These are phyloP conservation scores for Hymenopus coronatus DNA, from an alignment of 2,888 invertebrate species.

Conservation along the genomic window DNA sequence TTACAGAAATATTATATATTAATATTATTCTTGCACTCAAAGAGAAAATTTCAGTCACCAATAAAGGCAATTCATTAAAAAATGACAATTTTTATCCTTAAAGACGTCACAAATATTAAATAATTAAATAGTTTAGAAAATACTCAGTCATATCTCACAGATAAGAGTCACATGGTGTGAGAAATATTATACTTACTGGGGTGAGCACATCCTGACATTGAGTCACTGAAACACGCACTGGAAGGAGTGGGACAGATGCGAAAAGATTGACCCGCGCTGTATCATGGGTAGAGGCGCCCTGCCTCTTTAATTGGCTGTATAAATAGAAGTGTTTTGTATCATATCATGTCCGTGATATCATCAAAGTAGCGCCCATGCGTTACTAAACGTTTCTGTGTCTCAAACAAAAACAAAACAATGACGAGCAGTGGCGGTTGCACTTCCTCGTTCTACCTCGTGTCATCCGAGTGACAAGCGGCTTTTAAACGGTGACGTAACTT, in stretches of 20 bases:
- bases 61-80: too few relatives aligned
- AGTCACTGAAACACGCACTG: background rate
- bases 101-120: too few relatives aligned
- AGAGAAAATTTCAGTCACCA: too few relatives aligned
- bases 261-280: conserved; percentile 10
- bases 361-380: background rate
- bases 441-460: too few relatives aligned
- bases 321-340: background rate
- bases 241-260: background rate
- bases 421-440: background rate
- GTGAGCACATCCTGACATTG: background rate
- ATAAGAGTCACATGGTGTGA: too few relatives aligned
- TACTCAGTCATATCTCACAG: too few relatives aligned
- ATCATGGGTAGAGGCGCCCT: background rate
- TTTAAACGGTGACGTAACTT: too few relatives aligned
- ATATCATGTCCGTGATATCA: background rate
- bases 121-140: too few relatives aligned
- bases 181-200: background rate
- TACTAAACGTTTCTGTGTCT: background rate
- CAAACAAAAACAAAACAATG: background rate
- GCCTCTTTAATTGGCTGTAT: background rate
- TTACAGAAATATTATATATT: too few relatives aligned
- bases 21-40: too few relatives aligned
- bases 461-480: too few relatives aligned
- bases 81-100: too few relatives aligned